phyloP scores from a whole-genome alignment of 2,888 invertebrate species.

The Cantharis flavilabris region DNA sequence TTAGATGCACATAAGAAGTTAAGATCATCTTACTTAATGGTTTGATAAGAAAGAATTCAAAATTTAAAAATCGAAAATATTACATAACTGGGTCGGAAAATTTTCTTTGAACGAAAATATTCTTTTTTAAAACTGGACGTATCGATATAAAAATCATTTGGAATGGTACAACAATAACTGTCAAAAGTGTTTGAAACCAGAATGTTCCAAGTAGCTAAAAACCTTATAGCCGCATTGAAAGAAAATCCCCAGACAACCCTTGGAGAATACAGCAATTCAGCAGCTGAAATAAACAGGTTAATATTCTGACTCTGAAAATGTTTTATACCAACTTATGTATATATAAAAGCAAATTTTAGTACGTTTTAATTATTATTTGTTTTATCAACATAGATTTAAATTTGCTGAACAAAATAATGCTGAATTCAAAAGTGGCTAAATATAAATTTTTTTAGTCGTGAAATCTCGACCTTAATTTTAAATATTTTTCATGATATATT shows the following conservation, averaged over 20 bases:
- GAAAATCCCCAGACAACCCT: neutral
- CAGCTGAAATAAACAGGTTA: slow-evolving; percentile 1
- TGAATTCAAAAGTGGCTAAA: neutral
- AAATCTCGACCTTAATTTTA: neutral
- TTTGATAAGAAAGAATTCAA: neutral
- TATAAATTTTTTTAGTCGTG: neutral
- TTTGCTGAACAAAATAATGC: neutral
- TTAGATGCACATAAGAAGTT: neutral
- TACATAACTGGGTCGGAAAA: neutral
- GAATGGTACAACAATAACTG: neutral
- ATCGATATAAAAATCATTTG: neutral
- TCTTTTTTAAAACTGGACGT: neutral
- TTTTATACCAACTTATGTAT: neutral
- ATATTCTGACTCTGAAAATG: neutral
- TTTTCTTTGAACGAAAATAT: neutral
- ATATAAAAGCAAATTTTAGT: neutral
- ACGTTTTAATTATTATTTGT: neutral
- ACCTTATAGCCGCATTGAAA: neutral
- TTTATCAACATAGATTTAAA: neutral
- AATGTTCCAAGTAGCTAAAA: neutral
- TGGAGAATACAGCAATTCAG: neutral
- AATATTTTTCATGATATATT: neutral
- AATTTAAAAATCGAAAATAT: neutral
- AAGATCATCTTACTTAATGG: neutral
- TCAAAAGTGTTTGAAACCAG: neutral